phyloP scores from a whole-genome alignment of 2,797 vertebrate genomes.

The Muscicapa striata region DNA sequence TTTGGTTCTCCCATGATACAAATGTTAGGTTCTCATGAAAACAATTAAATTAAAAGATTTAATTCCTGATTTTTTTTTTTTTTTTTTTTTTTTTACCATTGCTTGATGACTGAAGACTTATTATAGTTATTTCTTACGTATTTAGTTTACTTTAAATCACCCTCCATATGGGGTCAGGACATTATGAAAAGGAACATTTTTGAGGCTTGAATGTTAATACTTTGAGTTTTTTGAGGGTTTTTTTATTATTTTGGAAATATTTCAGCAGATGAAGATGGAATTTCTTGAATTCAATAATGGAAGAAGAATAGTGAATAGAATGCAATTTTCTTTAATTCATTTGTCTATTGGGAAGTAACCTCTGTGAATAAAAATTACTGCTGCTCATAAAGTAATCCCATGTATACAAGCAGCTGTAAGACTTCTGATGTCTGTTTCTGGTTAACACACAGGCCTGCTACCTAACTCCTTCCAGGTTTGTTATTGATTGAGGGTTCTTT shows the following conservation, averaged over 20 bases:
- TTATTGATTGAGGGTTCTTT: neutral
- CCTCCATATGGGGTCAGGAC: neutral
- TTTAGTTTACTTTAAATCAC: neutral
- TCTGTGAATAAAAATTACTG: constrained; percentile 19
- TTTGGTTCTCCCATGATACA: constrained; percentile 3
- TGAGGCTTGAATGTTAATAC: neutral
- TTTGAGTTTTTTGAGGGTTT: neutral
- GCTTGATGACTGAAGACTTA: neutral
- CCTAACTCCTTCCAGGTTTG: neutral
- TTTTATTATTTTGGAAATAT: neutral
- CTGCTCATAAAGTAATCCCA: neutral
- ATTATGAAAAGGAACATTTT: neutral
- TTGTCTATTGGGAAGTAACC: constrained; percentile 6
- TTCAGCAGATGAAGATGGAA: neutral
- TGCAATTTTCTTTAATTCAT: neutral
- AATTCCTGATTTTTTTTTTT: neutral
- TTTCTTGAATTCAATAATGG: neutral
- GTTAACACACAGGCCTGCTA: neutral
- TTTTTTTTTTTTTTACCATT: neutral
- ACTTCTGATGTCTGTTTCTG: constrained; percentile 13
- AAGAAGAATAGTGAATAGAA: neutral
- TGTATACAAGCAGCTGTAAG: neutral
- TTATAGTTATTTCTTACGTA: neutral
- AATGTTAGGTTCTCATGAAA: neutral
- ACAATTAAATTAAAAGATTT: neutral